Evolutionary conservation across 2,797 vertebrate genomes (phyloP).

Genomic region (Limosa lapponica): DNA sequence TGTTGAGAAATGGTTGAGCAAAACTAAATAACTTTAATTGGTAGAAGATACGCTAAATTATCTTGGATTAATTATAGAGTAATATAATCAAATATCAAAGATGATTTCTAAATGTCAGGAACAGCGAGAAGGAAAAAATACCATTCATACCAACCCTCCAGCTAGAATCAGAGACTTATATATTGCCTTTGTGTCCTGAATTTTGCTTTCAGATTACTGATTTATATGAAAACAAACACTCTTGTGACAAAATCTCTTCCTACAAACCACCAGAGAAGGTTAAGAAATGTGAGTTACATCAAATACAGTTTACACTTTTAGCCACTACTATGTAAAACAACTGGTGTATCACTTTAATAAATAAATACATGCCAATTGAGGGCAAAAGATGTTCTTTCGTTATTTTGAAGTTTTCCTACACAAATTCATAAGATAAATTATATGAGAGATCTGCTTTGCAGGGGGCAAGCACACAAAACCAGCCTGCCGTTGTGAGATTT

Average conservation of each 20-base stretch:
- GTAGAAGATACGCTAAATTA: background rate
- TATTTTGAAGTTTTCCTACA: background rate
- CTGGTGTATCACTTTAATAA: background rate
- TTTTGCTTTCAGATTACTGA: background rate
- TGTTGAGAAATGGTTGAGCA: slow-evolving; percentile 3
- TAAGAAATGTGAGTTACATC: background rate
- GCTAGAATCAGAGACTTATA: background rate
- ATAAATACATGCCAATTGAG: background rate
- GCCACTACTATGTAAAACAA: background rate
- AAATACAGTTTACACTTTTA: background rate
- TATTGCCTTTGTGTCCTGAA: background rate
- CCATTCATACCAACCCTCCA: background rate
- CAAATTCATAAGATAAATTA: background rate
- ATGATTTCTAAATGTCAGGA: background rate
- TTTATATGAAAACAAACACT: background rate
- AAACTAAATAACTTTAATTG: background rate
- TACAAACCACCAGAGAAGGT: background rate
- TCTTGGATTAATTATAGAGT: background rate
- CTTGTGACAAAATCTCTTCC: background rate
- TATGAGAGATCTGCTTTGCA: background rate
- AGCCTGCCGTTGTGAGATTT: background rate
- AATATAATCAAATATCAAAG: slow-evolving; percentile 3
- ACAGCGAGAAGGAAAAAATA: background rate
- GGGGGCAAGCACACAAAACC: background rate
- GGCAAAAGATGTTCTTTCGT: background rate